A percentile compares a stretch with the other conserved stretches of the same genome.
Evolutionary conservation across 2,113 vertebrate species (phyloP).

Genomic region (Heteronetta atricapilla): DNA sequence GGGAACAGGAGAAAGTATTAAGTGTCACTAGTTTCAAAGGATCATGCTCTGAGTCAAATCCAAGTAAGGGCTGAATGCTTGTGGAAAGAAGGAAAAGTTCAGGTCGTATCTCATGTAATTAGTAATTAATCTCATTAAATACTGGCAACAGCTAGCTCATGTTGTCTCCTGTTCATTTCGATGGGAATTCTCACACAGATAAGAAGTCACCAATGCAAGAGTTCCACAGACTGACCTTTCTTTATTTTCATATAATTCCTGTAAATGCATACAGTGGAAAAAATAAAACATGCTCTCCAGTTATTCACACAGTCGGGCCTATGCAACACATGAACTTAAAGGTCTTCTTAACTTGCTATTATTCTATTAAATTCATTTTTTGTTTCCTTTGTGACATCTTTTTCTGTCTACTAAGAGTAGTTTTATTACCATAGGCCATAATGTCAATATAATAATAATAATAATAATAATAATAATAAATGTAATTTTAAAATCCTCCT

Average conservation of each 20-base stretch:
- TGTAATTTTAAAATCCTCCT: background rate
- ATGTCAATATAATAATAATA: background rate
- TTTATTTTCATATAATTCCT: background rate
- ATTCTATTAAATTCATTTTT: background rate
- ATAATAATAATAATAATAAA: background rate
- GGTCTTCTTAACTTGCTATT: background rate
- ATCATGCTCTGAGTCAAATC: background rate
- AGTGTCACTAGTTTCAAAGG: background rate
- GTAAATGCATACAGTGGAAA: background rate
- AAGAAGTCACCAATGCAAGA: background rate
- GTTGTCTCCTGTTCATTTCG: background rate
- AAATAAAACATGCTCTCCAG: background rate
- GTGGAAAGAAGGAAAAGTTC: background rate
- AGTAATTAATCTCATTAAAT: background rate
- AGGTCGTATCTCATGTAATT: background rate
- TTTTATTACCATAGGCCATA: background rate
- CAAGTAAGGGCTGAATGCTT: background rate
- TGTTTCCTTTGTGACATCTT: background rate
- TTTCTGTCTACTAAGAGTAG: background rate
- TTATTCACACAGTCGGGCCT: background rate
- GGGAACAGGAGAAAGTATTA: background rate
- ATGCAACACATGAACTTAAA: background rate
- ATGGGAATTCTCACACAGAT: background rate
- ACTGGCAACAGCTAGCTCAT: background rate
- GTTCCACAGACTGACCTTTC: background rate